Percentiles rank a stretch among this genome's conserved stretches.
These are phyloP conservation scores for Cosmorhoe ocellata DNA, from an alignment of 2,888 invertebrate genomes.

Conservation along the genomic window DNA sequence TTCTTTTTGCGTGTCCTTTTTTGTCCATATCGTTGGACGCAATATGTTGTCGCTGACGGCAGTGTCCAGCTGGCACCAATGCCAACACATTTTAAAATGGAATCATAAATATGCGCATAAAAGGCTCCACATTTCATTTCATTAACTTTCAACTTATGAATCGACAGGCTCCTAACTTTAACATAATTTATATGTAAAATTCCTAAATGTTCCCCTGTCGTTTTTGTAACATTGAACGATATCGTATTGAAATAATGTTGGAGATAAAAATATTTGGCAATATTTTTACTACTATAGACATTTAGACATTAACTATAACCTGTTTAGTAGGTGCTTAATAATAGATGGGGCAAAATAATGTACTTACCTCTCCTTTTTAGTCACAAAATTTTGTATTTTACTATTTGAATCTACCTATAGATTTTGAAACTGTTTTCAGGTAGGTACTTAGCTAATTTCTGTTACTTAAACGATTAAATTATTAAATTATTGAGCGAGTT, in stretches of 20 bases:
- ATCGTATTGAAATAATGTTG: background rate
- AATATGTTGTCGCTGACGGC: conserved; percentile 50
- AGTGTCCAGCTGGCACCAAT: conserved; percentile 21
- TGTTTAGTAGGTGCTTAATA: too few relatives aligned
- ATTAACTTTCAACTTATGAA: conserved; percentile 54
- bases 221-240: too few relatives aligned
- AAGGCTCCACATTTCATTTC: conserved; percentile 67
- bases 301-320: too few relatives aligned
- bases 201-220: conserved; percentile 13
- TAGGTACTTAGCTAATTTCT: too few relatives aligned
- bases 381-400: too few relatives aligned
- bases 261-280: background rate
- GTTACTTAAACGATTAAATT: too few relatives aligned
- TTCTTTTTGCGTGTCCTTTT: conserved; percentile 37
- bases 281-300: too few relatives aligned
- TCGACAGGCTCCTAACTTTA: conserved; percentile 40
- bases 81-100: conserved; percentile 43
- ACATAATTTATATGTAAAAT: conserved; percentile 44
- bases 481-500: too few relatives aligned
- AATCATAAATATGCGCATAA: conserved; percentile 78
- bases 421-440: too few relatives aligned
- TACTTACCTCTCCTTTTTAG: too few relatives aligned
- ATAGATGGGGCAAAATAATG: too few relatives aligned
- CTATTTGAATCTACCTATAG: too few relatives aligned
- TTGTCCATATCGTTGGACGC: conserved; percentile 45